A percentile compares a stretch with the other conserved stretches of the same genome.
These are phyloP conservation scores for Pteronotus mesoamericanus DNA, from an alignment of 2,797 vertebrate genomes.

Conservation along the genomic window DNA sequence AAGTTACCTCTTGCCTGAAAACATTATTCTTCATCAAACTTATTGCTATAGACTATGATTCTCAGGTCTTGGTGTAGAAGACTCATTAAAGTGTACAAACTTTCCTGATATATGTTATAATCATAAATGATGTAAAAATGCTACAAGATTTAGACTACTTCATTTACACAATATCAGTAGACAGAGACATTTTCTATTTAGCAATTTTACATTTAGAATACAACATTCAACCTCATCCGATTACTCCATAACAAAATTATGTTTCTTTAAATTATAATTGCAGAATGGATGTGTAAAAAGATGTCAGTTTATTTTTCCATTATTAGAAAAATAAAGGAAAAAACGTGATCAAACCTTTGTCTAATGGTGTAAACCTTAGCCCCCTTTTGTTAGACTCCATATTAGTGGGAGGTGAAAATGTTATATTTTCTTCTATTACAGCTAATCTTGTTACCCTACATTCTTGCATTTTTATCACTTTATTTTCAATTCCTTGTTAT, in stretches of 20 bases:
- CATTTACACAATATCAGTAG: background rate
- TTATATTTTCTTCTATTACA: background rate
- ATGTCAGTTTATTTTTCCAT: background rate
- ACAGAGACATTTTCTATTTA: background rate
- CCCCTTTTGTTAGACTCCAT: background rate
- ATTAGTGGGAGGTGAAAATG: background rate
- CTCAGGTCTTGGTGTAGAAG: background rate
- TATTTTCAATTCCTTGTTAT: background rate
- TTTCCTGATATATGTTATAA: background rate
- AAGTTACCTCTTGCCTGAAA: background rate
- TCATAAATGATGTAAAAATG: slow-evolving; percentile 1
- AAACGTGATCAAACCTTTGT: background rate
- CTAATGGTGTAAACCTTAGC: background rate
- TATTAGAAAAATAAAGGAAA: background rate
- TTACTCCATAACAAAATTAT: background rate
- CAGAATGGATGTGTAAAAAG: background rate
- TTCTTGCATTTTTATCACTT: background rate
- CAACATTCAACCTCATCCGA: background rate
- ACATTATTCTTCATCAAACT: background rate
- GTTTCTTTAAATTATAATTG: background rate
- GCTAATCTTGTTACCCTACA: background rate
- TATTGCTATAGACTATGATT: background rate
- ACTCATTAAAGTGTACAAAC: background rate
- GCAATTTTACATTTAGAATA: background rate
- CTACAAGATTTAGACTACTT: background rate